Evolutionary conservation across 2,888 invertebrate genomes (phyloP), one percentile per base, ranked within the genome.

Genomic region (Exocentrus adspersus): DNA sequence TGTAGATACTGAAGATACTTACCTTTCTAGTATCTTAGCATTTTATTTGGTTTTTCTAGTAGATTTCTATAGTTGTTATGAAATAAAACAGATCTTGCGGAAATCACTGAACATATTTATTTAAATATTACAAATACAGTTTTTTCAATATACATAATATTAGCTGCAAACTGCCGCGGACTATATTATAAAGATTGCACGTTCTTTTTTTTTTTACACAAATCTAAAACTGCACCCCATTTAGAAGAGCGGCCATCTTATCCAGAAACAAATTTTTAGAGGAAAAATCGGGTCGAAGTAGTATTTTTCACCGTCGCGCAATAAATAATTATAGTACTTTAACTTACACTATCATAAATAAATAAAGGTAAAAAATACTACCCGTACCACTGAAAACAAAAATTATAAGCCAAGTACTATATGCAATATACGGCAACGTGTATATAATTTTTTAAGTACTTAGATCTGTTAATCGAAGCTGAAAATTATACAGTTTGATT

Each of bases 101-200:
- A 67, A 71, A 65, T 77, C 74, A 75, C 77, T 73, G 75, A 80
- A 79, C 79, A 79, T 80, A 78, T 81, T 81, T 81, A 81, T 80
- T 81, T 77, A 74, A 79, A 81, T 80, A 78, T 79, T 81, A 81
- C 80, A 81, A 81, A 81, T 81, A 81, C 81, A 81, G 57, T 73
- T 75, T 74, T 75, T 75, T 75, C 75, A 77, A 72, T 77, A 78
- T 78, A 79, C 75, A 79, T 78, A 77, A 75, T 37, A 37, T 70
- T 77, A 78, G 76, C 79, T 78, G 78, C 79, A 78, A 78, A 75
- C 69, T 72, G 77, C 78, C 73, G 77, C 76, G 71, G 66, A 77
- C 73, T 78, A 78, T 69, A 77, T 76, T 78, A 78, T 77, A 77
- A 79, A 79, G 79, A 81, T 81, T 81, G 81, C 81, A 81, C 81